Base-by-base conservation (phyloP, 2,113 vertebrate species). In the Nesoenas mayeri region DNA sequence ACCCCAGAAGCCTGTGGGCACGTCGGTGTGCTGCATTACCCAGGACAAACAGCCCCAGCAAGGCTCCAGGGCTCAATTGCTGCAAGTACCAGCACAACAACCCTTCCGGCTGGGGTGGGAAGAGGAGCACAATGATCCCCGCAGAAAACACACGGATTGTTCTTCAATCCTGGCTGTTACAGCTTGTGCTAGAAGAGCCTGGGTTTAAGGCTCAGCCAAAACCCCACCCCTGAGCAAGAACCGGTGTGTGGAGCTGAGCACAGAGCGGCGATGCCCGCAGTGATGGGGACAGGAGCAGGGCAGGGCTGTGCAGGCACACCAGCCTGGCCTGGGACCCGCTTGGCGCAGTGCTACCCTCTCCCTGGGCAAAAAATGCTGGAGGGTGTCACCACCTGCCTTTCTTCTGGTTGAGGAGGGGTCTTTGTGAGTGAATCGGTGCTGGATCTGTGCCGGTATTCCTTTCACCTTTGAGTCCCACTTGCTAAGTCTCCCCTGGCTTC, bases 361-460 rank as follows among this genome's bases (percentile, higher is more conserved):
- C 36, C 29, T 6, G 2, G 42, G 29, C 56, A 29, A 32, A 40
- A 61, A 61, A 71, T 36, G 53, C 32, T 81, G 77, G 32, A 24
- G 18, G 14, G 40, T 67, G 54, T 62, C 60, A 82, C 36, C 53
- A 78, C 34, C 32, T 47, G 40, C 71, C 54, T 58, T 51, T 16
- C 48, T 28, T 50, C 69, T 56, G 79, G 44, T 9, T 47, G 0
- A 79, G 20, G 15, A 50, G 18, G 11, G 8, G 19, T 14, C 44
- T 58, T n/a, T 36, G 15, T 0, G 1, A 58, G 15, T 31, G 44
- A 79, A 84, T 18, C 42, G 1, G 11, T 7, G n/a, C 25, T 40
- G n/a, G 57, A n/a, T 71, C 25, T 14, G 40, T 54, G 67, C 18
- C 1, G 1, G 16, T 29, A 40, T 29, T 40, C 53, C 47, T 21